These are phyloP conservation scores for Cyclopterus lumpus DNA, from an alignment of 2,797 vertebrate species.

Conservation along the genomic window DNA sequence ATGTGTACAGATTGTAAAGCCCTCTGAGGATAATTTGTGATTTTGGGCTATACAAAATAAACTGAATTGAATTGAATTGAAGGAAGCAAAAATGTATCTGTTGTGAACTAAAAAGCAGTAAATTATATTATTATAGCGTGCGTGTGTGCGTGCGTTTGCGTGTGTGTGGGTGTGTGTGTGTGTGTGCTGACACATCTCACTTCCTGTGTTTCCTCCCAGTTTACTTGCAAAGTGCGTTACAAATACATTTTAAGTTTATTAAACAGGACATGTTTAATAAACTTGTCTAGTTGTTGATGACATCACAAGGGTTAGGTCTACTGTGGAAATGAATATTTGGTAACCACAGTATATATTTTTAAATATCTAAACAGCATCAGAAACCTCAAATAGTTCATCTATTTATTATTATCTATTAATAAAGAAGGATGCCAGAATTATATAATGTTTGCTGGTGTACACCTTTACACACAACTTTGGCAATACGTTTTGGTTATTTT, in stretches of 20 bases:
- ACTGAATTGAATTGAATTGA: too few relatives aligned
- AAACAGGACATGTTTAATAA: neutral
- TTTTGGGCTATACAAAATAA: too few relatives aligned
- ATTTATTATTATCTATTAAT: neutral
- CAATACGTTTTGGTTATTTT: neutral
- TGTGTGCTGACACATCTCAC: conserved; percentile 6
- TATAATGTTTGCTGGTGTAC: neutral
- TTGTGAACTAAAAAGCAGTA: neutral
- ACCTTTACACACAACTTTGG: neutral
- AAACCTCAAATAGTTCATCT: neutral
- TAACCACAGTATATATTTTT: neutral
- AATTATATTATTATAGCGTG: neutral
- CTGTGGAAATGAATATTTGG: neutral
- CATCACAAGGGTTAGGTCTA: neutral
- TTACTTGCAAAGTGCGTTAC: neutral
- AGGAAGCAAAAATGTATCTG: too few relatives aligned
- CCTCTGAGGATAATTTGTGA: too few relatives aligned
- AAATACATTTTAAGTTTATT: neutral
- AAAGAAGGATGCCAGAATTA: neutral
- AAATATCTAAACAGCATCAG: neutral
- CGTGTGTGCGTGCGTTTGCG: neutral
- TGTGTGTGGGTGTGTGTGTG: neutral
- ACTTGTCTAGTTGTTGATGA: neutral
- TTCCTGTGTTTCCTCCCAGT: conserved; percentile 53
- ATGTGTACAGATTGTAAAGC: too few relatives aligned